These are phyloP conservation scores for Sapayoa aenigma DNA, from an alignment of 2,113 vertebrate genomes.

Conservation along the genomic window DNA sequence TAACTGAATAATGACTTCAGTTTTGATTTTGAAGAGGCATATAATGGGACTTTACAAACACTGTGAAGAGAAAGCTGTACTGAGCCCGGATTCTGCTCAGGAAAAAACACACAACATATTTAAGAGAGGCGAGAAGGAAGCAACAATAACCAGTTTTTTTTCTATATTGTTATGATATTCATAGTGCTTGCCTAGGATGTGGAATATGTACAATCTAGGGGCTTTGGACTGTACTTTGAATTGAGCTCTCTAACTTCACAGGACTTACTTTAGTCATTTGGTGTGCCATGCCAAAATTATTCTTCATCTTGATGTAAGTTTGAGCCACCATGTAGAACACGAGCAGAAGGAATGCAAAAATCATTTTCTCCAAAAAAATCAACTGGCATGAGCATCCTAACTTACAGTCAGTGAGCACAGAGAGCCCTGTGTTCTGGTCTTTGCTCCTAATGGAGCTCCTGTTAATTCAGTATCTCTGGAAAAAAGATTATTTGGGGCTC, in stretches of 20 bases:
- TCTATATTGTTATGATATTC: neutral
- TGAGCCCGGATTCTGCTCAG: too few species aligned
- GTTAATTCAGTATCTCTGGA: neutral
- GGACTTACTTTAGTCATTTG: neutral
- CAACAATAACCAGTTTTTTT: neutral
- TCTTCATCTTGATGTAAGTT: neutral
- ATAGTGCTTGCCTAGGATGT: neutral
- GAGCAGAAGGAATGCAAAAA: neutral
- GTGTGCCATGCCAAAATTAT: neutral
- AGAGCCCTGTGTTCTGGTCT: neutral
- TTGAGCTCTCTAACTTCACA: neutral
- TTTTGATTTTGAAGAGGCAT: neutral
- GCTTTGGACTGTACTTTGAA: neutral
- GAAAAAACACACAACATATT: too few species aligned
- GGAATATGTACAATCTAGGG: neutral
- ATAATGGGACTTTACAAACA: neutral
- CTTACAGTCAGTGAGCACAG: neutral
- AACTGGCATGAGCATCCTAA: neutral
- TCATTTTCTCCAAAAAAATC: neutral
- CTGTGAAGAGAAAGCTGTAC: neutral
- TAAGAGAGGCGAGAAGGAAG: neutral
- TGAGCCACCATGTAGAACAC: neutral
- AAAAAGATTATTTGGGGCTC: neutral
- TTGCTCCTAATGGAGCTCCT: neutral
- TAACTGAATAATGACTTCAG: neutral